Conservation (phyloP, 2,888 invertebrate species). For the Spialia ferax region DNA sequence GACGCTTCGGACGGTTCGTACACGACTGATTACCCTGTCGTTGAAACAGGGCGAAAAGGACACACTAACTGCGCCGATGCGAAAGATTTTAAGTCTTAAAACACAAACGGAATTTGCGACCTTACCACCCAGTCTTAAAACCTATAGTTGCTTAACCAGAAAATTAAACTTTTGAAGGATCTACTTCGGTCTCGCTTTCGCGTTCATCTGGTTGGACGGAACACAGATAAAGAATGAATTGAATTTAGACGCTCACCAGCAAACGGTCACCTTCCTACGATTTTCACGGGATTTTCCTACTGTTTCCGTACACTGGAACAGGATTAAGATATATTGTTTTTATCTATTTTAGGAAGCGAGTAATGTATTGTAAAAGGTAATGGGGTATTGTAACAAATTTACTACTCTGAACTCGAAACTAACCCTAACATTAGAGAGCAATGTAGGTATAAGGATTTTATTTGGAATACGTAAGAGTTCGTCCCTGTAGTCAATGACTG, state of each 20-base stretch:
- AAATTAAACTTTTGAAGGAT: slow-evolving; percentile 73
- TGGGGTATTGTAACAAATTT: slow-evolving; percentile 20
- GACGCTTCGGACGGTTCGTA: slow-evolving; percentile 76
- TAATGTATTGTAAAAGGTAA: slow-evolving; percentile 33
- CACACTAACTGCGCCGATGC: slow-evolving; percentile 56
- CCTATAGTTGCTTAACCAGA: slow-evolving; percentile 45
- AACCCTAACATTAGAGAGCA: slow-evolving; percentile 3
- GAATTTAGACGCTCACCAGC: slow-evolving; percentile 73
- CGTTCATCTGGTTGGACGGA: slow-evolving; percentile 77
- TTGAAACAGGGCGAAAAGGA: slow-evolving; percentile 82
- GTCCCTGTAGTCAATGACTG: slow-evolving; percentile 1
- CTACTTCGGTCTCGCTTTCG: slow-evolving; percentile 68
- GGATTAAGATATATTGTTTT: slow-evolving; percentile 33
- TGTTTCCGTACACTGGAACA: slow-evolving; percentile 46
- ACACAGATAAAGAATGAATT: slow-evolving; percentile 81
- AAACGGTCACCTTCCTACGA: slow-evolving; percentile 56
- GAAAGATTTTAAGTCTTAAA: slow-evolving; percentile 56
- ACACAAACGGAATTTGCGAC: slow-evolving; percentile 46
- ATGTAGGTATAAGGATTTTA: slow-evolving; percentile 26
- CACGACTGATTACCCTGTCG: slow-evolving; percentile 80
- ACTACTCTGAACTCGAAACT: too few species aligned
- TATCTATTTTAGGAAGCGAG: slow-evolving; percentile 27
- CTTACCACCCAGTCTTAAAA: slow-evolving; percentile 38
- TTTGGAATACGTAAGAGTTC: slow-evolving; percentile 21
- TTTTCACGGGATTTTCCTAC: slow-evolving; percentile 56